Evolutionary conservation across 2,797 vertebrate species (phyloP).

Genomic region (Microctenopoma steveboyesi): DNA sequence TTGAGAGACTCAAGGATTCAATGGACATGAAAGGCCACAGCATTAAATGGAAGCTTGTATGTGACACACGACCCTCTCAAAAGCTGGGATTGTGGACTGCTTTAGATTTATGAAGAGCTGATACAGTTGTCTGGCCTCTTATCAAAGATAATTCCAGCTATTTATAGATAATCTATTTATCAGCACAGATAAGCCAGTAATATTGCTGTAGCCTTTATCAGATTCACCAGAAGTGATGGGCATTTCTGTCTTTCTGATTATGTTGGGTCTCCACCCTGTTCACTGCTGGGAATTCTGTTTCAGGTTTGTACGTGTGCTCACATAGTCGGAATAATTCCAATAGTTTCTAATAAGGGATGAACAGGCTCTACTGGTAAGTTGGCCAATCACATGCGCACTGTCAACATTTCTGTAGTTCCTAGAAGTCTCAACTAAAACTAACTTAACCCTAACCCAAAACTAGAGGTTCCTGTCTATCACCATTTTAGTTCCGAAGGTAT

Average conservation of each 20-base stretch:
- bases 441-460: no score
- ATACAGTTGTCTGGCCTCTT: conserved; percentile 68
- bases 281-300: not conserved
- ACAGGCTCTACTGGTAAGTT: no score
- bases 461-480: no score
- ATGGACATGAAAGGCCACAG: conserved; percentile 23
- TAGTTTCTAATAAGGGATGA: no score
- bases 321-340: no score
- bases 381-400: no score
- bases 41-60: conserved; percentile 21
- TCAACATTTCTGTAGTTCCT: no score
- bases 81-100: conserved; percentile 48
- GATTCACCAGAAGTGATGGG: conserved; percentile 40
- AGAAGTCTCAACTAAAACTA: no score
- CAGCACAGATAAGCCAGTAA: conserved; percentile 69
- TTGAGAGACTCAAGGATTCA: not conserved
- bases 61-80: conserved; percentile 18
- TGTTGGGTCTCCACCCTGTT: not conserved
- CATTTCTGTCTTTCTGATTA: conserved; percentile 31
- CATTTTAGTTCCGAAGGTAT: no score
- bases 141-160: conserved; percentile 81
- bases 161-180: conserved; percentile 85
- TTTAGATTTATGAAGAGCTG: conserved; percentile 76
- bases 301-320: no score
- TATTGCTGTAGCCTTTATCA: conserved; percentile 41